Conservation (phyloP, 2,888 invertebrate genomes). For the Dicycla oo region DNA sequence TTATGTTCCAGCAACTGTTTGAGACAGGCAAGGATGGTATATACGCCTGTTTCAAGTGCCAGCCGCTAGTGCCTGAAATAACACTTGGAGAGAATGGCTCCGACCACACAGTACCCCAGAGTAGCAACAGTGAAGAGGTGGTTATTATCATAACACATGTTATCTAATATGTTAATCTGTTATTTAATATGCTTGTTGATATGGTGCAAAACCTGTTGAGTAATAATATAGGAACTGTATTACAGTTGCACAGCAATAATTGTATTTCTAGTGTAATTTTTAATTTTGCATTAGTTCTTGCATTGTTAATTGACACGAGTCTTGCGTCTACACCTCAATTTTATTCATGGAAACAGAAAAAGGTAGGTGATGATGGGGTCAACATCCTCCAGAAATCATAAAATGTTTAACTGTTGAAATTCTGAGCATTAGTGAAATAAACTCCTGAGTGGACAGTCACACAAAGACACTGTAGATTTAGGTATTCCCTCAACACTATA, state of each 20-base stretch:
- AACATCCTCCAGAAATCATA: not conserved
- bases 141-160: constrained; percentile 26
- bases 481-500: no score
- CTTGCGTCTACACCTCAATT: not conserved
- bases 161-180: constrained; percentile 21
- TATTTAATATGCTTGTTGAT: constrained; percentile 9
- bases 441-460: not conserved
- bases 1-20: constrained; percentile 83
- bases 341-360: not conserved
- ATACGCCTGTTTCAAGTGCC: constrained; percentile 88
- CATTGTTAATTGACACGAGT: not conserved
- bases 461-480: not conserved
- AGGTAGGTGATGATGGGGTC: not conserved
- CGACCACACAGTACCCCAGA: constrained; percentile 68
- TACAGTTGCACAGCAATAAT: not conserved
- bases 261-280: not conserved
- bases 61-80: constrained; percentile 87
- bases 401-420: not conserved
- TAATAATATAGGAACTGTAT: constrained; percentile 8
- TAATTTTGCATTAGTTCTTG: not conserved
- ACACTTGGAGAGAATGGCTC: constrained; percentile 79
- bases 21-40: constrained; percentile 86
- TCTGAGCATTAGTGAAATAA: not conserved
- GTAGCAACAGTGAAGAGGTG: constrained; percentile 72
- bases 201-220: not conserved